Evolutionary conservation across 2,113 vertebrate species (phyloP), one percentile per base, ranked within the genome.

Genomic region (Typhlomys cinereus): DNA sequence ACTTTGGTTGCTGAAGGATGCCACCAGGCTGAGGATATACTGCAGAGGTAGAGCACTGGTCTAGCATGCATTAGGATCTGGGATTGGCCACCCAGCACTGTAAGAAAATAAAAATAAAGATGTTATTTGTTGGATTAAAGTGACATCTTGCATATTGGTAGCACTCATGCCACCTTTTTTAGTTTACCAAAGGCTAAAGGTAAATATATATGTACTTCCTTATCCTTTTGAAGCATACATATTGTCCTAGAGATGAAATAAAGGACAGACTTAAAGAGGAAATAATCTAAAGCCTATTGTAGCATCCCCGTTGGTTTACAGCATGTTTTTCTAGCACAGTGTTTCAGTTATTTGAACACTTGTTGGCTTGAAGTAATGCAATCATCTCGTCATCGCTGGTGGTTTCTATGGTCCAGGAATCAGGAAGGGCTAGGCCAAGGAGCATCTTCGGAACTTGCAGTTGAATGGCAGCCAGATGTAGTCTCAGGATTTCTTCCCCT

Each of bases 251-350:
- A 95, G 78, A 79, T 57, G 82, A 85, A 90, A 92, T 85, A 88
- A 92, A 91, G 64, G 82, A 44, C 64, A 93, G 52, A 82, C 52
- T 82, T 87, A 85, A 89, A 88, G 73, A 78, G 57, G 85, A 95
- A 62, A 74, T 81, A n/a, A 78, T 89, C 39, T 54, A 86, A 86
- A 90, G 61, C 36, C 57, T 80, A 67, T 7, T 7, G 44, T 36
- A 57, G 78, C 48, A 57, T 88, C 67, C 71, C 50, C 39, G 23
- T 79, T 66, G 21, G 25, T 76, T 82, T 91, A 67, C 23, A 78
- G 85, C 34, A 6, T 48, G 48, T 50, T 80, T 89, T 89, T 59
- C 7, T 86, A 39, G 20, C 0, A 0, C 29, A 31, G 61, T 69
- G 36, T 89, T 62, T 74, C 34, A 57, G 41, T 94, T 92, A 76